These are phyloP conservation scores for Eubasilissa splendida DNA, from an alignment of 2,888 invertebrate species.

Conservation along the genomic window DNA sequence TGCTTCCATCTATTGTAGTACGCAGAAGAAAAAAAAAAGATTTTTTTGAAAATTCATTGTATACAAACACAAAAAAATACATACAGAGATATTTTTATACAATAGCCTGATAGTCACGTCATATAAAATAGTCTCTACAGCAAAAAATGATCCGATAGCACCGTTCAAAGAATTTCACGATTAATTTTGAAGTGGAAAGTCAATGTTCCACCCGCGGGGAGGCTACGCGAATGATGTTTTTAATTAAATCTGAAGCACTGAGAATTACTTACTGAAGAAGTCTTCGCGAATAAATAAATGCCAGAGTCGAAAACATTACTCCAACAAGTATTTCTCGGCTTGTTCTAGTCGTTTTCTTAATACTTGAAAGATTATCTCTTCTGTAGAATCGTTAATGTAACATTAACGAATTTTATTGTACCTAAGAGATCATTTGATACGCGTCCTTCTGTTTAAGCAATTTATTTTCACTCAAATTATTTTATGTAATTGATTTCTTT, in stretches of 20 bases:
- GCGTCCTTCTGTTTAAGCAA: background rate
- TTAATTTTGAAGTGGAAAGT: constrained; percentile 57
- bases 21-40: no score
- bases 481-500: background rate
- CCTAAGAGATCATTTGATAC: constrained; percentile 23
- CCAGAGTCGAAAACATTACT: constrained; percentile 51
- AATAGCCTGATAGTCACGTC: no score
- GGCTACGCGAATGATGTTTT: constrained; percentile 55
- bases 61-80: no score
- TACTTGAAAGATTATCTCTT: constrained; percentile 43
- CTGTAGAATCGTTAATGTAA: constrained; percentile 29
- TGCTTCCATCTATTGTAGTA: no score
- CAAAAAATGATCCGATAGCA: constrained; percentile 54
- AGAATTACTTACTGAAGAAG: constrained; percentile 56
- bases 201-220: constrained; percentile 44
- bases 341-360: constrained; percentile 35
- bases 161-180: constrained; percentile 55
- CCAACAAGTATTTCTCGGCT: constrained; percentile 36
- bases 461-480: background rate
- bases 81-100: no score
- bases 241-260: constrained; percentile 57
- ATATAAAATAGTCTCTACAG: background rate
- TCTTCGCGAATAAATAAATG: constrained; percentile 57
- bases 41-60: no score
- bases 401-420: constrained; percentile 38